Evolutionary conservation across 2,797 vertebrate genomes (phyloP), one percentile per base, ranked within the genome.

Genomic region (Nothura maculosa): DNA sequence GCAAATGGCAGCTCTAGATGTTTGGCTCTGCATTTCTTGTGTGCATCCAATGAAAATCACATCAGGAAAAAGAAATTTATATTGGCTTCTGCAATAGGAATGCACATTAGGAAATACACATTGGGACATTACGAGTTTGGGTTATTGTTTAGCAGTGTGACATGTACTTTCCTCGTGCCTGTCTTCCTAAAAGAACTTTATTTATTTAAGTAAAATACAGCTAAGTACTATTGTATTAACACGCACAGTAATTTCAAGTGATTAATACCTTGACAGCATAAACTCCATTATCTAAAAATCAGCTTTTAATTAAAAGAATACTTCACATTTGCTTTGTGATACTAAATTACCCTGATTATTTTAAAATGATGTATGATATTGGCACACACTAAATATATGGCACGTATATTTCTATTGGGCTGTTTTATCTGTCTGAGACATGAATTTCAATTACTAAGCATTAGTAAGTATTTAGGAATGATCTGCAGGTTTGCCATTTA

Each of bases 271-370:
- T 96, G 54, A 74, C 58, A 74, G 36, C 25, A 50, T 30, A 66
- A 68, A 68, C 57, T 72, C 66, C 30, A 64, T 52, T 80, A 96
- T 70, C 92, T 94, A 84, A 89, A 95, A 95, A 94, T 85, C 11
- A 92, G 45, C 80, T 96, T 97, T 97, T 96, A 94, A 93, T 96
- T 96, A 91, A 83, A 94, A 90, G 5, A 76, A 45, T 91, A 70
- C 4, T 3, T 63, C 87, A 1, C 55, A 81, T 69, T 92, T 96
- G 43, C 74, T 89, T 83, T 81, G 63, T 64, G 69, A 54, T 85
- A 48, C 47, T 69, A 54, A 89, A 85, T 48, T 69, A 75, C 43
- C 38, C 43, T 42, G 45, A 68, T 88, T 61, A 38, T 74, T 90
- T 93, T 78, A 52, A 92, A 90, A 87, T 83, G 75, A n/a, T 4